A percentile compares a stretch with the other conserved stretches of the same genome.
These are phyloP conservation scores for Crematogaster levior DNA, from an alignment of 2,888 invertebrate genomes.

Conservation along the genomic window DNA sequence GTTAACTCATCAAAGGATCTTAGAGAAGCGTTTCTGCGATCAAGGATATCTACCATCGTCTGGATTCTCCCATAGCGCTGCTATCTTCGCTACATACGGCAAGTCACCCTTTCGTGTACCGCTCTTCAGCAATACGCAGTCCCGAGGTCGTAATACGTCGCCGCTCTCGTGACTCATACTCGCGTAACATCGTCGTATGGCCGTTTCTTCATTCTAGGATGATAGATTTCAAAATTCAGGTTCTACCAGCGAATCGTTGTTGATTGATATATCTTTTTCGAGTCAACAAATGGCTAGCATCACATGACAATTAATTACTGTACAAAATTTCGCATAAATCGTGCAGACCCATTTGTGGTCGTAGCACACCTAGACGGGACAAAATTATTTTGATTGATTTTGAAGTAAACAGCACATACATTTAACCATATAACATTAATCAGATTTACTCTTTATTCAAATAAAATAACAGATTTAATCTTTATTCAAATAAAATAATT, in stretches of 20 bases:
- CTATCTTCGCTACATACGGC: slow-evolving; percentile 98
- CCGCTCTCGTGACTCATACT: slow-evolving; percentile 95
- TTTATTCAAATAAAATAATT: slow-evolving; percentile 21
- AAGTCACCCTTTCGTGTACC: slow-evolving; percentile 93
- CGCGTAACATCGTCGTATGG: slow-evolving; percentile 94
- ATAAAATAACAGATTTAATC: too few relatives aligned
- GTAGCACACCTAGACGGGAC: background rate
- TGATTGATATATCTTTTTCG: background rate
- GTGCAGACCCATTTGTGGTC: background rate
- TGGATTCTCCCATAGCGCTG: slow-evolving; percentile 97
- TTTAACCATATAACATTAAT: background rate
- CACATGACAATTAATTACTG: background rate
- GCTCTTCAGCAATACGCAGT: slow-evolving; percentile 96
- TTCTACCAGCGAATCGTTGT: background rate
- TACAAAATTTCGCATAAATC: background rate
- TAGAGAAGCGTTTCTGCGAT: background rate
- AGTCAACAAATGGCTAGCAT: background rate
- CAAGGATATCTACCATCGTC: slow-evolving; percentile 91
- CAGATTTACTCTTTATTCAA: too few relatives aligned
- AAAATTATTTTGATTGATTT: slow-evolving; percentile 7
- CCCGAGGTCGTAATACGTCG: slow-evolving; percentile 93
- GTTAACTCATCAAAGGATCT: slow-evolving; percentile 2
- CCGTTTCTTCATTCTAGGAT: slow-evolving; percentile 91
- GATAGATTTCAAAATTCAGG: slow-evolving; percentile 11
- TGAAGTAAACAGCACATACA: background rate